These are phyloP conservation scores for Dynastes hyllus DNA, from an alignment of 2,888 invertebrate genomes.

Conservation along the genomic window DNA sequence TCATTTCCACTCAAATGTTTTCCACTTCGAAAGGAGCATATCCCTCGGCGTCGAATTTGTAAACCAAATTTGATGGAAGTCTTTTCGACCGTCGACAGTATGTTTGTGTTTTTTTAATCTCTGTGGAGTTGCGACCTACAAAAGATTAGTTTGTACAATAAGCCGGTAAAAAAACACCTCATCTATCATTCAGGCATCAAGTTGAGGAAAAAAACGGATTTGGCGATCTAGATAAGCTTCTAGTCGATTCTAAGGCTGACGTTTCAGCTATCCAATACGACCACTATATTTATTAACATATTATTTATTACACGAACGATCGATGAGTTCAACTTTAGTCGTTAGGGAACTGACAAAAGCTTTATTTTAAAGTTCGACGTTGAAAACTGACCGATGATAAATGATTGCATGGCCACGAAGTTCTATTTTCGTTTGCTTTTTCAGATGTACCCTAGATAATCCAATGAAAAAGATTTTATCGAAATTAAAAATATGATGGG, in stretches of 20 bases:
- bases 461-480: too few relatives aligned
- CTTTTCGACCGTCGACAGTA: slow-evolving; percentile 24
- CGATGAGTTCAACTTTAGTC: slow-evolving; percentile 35
- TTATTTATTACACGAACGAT: slow-evolving; percentile 25
- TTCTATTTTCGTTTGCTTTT: background rate
- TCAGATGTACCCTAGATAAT: background rate
- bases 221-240: slow-evolving; percentile 46
- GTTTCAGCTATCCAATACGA: slow-evolving; percentile 30
- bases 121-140: slow-evolving; percentile 32
- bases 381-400: slow-evolving; percentile 25
- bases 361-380: slow-evolving; percentile 26
- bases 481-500: too few relatives aligned
- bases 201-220: slow-evolving; percentile 39
- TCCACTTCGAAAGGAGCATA: slow-evolving; percentile 3
- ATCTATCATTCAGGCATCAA: slow-evolving; percentile 45
- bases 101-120: slow-evolving; percentile 40
- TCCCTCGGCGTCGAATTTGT: slow-evolving; percentile 37
- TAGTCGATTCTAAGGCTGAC: slow-evolving; percentile 44
- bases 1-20: background rate
- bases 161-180: slow-evolving; percentile 33
- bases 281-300: slow-evolving; percentile 42
- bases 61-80: slow-evolving; percentile 43
- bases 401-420: background rate
- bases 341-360: slow-evolving; percentile 27
- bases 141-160: slow-evolving; percentile 44